Percentiles rank a stretch among this genome's conserved stretches.
phyloP scores from a whole-genome alignment of 1,140 invertebrate species.

The Maconellicoccus hirsutus region DNA sequence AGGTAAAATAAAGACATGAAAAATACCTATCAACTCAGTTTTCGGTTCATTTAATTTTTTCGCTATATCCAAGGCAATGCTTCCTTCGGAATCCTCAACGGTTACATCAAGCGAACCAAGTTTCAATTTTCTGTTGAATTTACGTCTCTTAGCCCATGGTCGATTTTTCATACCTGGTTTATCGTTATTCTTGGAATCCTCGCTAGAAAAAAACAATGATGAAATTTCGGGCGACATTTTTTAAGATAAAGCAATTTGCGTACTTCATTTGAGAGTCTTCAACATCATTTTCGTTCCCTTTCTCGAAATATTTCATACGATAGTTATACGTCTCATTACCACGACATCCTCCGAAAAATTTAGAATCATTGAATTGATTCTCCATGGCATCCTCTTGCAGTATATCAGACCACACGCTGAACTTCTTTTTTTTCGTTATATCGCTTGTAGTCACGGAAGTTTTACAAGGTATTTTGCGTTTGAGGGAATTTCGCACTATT shows the following conservation, averaged over 20 bases:
- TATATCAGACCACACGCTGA: slow-evolving; percentile 9
- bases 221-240: too few species aligned
- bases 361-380: background rate
- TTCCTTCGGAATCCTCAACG: background rate
- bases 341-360: slow-evolving; percentile 8
- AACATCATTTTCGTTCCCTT: background rate
- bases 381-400: slow-evolving; percentile 5
- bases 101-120: background rate
- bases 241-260: too few species aligned
- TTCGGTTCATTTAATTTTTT: slow-evolving; percentile 13
- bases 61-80: background rate
- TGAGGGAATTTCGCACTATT: background rate
- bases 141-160: background rate
- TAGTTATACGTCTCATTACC: slow-evolving; percentile 11
- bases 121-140: background rate
- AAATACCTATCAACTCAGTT: slow-evolving; percentile 1
- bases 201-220: background rate
- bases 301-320: background rate
- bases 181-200: background rate
- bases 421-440: background rate
- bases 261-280: background rate
- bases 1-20: background rate
- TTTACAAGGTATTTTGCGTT: background rate
- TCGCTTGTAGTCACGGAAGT: background rate
- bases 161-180: background rate